Conservation (phyloP, 2,888 invertebrate species). For the Coenonympha arcania region DNA sequence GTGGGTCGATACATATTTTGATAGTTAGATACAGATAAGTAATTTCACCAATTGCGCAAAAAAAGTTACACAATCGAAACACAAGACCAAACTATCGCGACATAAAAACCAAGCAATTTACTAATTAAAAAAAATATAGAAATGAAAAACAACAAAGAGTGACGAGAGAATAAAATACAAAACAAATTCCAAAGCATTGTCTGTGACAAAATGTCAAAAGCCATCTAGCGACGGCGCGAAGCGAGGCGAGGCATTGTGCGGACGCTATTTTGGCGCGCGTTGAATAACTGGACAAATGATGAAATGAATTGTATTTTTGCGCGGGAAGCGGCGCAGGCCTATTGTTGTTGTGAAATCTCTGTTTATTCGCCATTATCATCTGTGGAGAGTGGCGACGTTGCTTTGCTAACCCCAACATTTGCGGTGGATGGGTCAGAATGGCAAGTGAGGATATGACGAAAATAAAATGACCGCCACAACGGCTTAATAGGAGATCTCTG, state of each 20-base stretch:
- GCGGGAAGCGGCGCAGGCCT: background rate
- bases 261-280: background rate
- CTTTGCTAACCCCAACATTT: no score
- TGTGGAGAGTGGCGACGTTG: no score
- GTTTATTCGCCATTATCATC: no score
- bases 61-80: no score
- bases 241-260: slow-evolving; percentile 3
- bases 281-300: slow-evolving; percentile 1
- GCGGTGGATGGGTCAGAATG: no score
- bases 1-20: no score
- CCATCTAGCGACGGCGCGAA: slow-evolving; percentile 1
- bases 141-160: background rate
- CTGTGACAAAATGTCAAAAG: slow-evolving; percentile 8
- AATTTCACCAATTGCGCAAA: no score
- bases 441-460: no score
- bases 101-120: background rate
- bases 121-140: background rate
- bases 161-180: background rate
- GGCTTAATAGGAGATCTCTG: no score
- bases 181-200: slow-evolving; percentile 5
- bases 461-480: no score
- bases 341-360: background rate
- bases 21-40: no score
- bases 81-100: no score
- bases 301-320: slow-evolving; percentile 5